These are phyloP conservation scores for Suillia variegata DNA, from an alignment of 2,888 invertebrate genomes.

Conservation along the genomic window DNA sequence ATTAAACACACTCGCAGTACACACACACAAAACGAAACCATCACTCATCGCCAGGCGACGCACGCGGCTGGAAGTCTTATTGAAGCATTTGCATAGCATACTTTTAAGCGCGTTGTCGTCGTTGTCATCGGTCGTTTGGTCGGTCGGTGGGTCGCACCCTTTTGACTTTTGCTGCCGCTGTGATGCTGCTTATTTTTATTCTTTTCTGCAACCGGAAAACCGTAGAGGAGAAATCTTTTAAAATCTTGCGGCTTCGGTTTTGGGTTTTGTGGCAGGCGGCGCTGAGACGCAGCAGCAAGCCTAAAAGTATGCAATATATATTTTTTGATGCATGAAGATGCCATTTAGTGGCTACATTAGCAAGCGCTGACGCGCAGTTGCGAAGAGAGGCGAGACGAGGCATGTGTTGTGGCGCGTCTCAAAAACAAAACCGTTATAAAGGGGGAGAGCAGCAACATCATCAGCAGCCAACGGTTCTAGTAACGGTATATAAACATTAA, in stretches of 20 bases:
- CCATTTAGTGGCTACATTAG: conserved; percentile 51
- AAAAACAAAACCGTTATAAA: conserved; percentile 5
- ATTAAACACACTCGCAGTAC: conserved; percentile 6
- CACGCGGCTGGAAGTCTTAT: not conserved
- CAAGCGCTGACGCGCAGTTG: conserved; percentile 17
- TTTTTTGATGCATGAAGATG: conserved; percentile 40
- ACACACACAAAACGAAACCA: conserved; percentile 3
- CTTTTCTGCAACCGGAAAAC: not conserved
- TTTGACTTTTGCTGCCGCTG: not conserved
- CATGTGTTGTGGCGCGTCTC: too few relatives aligned
- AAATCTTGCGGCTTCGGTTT: conserved; percentile 11
- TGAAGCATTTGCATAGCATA: not conserved
- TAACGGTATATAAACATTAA: conserved; percentile 18
- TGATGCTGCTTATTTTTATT: too few relatives aligned
- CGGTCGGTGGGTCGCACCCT: not conserved
- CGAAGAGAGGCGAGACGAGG: too few relatives aligned
- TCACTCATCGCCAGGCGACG: conserved; percentile 12
- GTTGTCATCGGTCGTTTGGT: too few relatives aligned
- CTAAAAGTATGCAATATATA: conserved; percentile 17
- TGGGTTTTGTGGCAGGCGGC: not conserved
- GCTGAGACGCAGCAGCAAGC: not conserved
- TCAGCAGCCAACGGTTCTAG: too few relatives aligned
- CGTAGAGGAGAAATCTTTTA: too few relatives aligned
- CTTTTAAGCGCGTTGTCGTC: too few relatives aligned
- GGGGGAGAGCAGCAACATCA: too few relatives aligned